Evolutionary conservation across 2,113 vertebrate species (phyloP).

Genomic region (Chloropsis hardwickii): DNA sequence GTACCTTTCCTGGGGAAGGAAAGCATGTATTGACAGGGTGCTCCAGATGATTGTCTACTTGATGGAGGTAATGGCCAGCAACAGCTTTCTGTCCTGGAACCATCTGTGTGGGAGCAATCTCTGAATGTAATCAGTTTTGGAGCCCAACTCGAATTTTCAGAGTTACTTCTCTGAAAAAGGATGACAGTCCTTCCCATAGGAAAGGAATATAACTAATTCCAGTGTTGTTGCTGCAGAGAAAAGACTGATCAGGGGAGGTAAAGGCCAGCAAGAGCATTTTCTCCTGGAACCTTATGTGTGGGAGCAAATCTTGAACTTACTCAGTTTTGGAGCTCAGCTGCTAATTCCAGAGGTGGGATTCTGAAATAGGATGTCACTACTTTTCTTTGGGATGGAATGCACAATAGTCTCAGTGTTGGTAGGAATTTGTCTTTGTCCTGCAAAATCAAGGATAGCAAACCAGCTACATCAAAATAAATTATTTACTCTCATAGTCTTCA

Average conservation of each 20-base stretch:
- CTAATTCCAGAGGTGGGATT: background rate
- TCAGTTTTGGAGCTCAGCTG: background rate
- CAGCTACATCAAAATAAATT: background rate
- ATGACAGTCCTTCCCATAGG: background rate
- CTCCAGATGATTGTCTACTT: background rate
- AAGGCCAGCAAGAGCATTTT: background rate
- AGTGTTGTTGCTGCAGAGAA: background rate
- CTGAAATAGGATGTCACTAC: background rate
- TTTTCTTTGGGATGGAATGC: background rate
- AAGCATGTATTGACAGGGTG: background rate
- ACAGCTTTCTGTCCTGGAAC: background rate
- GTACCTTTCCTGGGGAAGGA: background rate
- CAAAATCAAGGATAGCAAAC: background rate
- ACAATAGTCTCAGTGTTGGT: background rate
- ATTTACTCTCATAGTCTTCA: background rate
- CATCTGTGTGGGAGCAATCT: background rate
- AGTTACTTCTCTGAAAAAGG: background rate
- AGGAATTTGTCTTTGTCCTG: background rate
- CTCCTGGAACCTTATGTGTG: background rate
- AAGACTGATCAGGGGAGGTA: background rate
- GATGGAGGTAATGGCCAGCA: background rate
- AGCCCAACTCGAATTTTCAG: background rate
- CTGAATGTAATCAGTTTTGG: background rate
- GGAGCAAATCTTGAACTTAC: background rate
- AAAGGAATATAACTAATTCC: background rate